A percentile compares a stretch with the other conserved stretches of the same genome.
Evolutionary conservation across 1,140 invertebrate species (phyloP).

Genomic region (Meloidogyne floridensis): DNA sequence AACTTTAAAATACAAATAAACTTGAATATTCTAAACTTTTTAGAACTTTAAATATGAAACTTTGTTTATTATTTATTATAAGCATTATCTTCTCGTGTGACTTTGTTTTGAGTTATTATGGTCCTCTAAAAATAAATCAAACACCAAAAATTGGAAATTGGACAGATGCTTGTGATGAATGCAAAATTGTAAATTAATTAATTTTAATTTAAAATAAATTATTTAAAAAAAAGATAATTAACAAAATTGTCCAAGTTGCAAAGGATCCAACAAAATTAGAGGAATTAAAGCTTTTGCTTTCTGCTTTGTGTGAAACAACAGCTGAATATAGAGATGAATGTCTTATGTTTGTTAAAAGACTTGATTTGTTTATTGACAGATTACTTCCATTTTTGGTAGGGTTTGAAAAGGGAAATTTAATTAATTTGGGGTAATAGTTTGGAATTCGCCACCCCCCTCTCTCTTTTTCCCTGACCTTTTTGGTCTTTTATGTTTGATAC

Average conservation of each 20-base stretch:
- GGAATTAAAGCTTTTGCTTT: slow-evolving; percentile 58
- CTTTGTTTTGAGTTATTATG: neutral
- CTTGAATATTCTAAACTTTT: no score
- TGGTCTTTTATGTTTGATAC: no score
- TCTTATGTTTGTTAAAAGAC: slow-evolving; percentile 55
- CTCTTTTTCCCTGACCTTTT: no score
- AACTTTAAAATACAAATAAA: no score
- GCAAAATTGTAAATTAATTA: slow-evolving; percentile 33
- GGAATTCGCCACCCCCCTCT: no score
- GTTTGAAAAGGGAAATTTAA: no score
- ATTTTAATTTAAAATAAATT: slow-evolving; percentile 13
- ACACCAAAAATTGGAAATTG: slow-evolving; percentile 13
- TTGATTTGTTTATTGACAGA: slow-evolving; percentile 58
- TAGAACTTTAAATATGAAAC: neutral
- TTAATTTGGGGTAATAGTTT: no score
- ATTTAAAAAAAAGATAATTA: slow-evolving; percentile 45
- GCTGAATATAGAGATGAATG: slow-evolving; percentile 60
- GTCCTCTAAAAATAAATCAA: slow-evolving; percentile 11
- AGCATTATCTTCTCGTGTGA: neutral
- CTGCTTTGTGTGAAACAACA: slow-evolving; percentile 57
- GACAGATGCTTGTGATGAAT: slow-evolving; percentile 42
- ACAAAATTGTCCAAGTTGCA: slow-evolving; percentile 56
- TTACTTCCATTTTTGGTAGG: slow-evolving; percentile 59
- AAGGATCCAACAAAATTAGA: slow-evolving; percentile 59
- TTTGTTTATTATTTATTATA: neutral